phyloP scores from a whole-genome alignment of 2,888 invertebrate genomes.

The Caenorhabditis afra region DNA sequence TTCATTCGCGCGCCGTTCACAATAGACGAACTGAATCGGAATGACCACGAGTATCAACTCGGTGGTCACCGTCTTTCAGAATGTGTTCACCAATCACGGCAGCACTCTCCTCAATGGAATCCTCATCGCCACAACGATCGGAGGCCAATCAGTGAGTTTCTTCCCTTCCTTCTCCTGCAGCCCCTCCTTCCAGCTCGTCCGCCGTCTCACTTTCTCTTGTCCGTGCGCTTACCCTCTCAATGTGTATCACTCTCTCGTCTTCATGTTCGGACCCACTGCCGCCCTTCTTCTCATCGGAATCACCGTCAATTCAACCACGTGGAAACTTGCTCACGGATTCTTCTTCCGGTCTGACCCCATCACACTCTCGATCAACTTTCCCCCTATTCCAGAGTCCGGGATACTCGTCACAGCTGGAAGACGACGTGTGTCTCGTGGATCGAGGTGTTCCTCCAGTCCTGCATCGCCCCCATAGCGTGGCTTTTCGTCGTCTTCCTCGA shows the following conservation, averaged over 20 bases:
- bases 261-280: slow-evolving; percentile 69
- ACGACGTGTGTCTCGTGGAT: slow-evolving; percentile 73
- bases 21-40: background rate
- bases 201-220: slow-evolving; percentile 74
- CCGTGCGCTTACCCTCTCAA: slow-evolving; percentile 77
- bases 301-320: slow-evolving; percentile 75
- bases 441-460: slow-evolving; percentile 69
- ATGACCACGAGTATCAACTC: slow-evolving; percentile 69
- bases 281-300: slow-evolving; percentile 65
- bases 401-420: slow-evolving; percentile 70
- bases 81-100: slow-evolving; percentile 75
- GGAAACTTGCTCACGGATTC: slow-evolving; percentile 75
- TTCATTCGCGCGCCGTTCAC: background rate
- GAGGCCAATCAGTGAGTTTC: slow-evolving; percentile 73
- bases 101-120: slow-evolving; percentile 73
- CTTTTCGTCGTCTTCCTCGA: slow-evolving; percentile 76
- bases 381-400: slow-evolving; percentile 55
- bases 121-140: slow-evolving; percentile 76
- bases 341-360: slow-evolving; percentile 71
- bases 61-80: slow-evolving; percentile 69
- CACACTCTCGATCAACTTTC: background rate
- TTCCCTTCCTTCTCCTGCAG: background rate
- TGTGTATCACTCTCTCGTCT: slow-evolving; percentile 71
- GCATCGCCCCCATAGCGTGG: slow-evolving; percentile 76
- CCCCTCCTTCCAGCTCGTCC: slow-evolving; percentile 66